Evolutionary conservation across 2,113 vertebrate species (phyloP), one percentile per base, ranked within the genome.

Genomic region (Sinocyclocheilus anshuiensis): DNA sequence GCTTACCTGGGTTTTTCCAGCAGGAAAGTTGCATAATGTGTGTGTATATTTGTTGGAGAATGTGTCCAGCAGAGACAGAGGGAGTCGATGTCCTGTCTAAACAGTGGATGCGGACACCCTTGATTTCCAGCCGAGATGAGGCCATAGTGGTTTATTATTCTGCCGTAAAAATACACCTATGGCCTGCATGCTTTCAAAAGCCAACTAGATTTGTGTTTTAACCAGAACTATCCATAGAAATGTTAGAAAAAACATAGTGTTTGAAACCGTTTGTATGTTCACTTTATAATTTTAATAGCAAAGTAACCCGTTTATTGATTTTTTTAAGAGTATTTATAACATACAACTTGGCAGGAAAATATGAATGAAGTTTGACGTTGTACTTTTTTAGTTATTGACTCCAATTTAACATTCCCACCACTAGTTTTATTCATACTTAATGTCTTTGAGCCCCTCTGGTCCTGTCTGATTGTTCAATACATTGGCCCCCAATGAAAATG

Each of bases 81-180:
- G 83, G 69, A 84, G 88, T 90, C 84, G 75, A 80, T 24, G 77
- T 83, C 82, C 87, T 93, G 88, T 93, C 84, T 92, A 93, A 94
- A 93, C 92, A 93, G 88, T 79, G 48, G 86, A 84, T 87, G 87
- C n/a, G 89, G 88, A 91, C 90, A 89, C 88, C 86, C 90, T 88
- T 85, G 88, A 92, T 91, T 93, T 89, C 91, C 88, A 86, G 85
- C 85, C 88, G 90, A 93, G 92, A 93, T 88, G 55, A 16, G 76
- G 29, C 26, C 12, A 76, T 18, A 18, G 45, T 20, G 91, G 91
- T 93, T 94, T 95, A 94, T 94, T 94, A 91, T 92, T 94, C 92
- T 94, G 91, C 88, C 90, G 90, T 91, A 88, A 93, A 42, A 93
- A 42, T 82, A 77, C 29, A 55, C 74, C 63, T 29, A 33, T 55